A percentile compares a stretch with the other conserved stretches of the same genome.
Evolutionary conservation across 1,140 invertebrate genomes (phyloP).

Genomic region (Diabrotica undecimpunctata): DNA sequence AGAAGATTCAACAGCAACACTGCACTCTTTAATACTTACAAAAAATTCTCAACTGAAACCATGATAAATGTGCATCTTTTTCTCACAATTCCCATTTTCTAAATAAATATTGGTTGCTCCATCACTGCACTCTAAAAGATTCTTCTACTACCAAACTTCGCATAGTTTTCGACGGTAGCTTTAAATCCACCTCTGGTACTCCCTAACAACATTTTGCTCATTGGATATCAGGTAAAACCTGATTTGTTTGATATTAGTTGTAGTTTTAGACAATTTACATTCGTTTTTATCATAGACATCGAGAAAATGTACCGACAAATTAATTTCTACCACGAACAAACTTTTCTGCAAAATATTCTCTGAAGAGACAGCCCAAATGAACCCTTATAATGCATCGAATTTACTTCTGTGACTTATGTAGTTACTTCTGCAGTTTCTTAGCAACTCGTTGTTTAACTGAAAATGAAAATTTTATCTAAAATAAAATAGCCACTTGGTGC

Average conservation of each 20-base stretch:
- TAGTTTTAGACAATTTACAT: constrained; percentile 13
- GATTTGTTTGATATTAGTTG: constrained; percentile 22
- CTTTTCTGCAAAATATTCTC: not conserved
- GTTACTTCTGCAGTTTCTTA: constrained; percentile 5
- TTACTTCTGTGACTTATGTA: constrained; percentile 18
- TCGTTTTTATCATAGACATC: constrained; percentile 17
- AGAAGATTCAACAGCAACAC: no score
- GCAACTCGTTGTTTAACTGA: constrained; percentile 18
- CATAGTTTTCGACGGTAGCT: constrained; percentile 34
- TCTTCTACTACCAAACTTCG: no score
- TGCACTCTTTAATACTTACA: not conserved
- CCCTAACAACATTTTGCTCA: constrained; percentile 41
- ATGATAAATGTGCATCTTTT: not conserved
- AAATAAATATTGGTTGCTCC: no score
- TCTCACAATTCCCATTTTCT: no score
- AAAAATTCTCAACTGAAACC: not conserved
- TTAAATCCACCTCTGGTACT: constrained; percentile 37
- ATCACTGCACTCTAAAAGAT: no score
- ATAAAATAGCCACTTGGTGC: constrained; percentile 27
- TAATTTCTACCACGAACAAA: constrained; percentile 7
- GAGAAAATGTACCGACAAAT: constrained; percentile 20
- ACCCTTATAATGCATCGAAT: constrained; percentile 6
- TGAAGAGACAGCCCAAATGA: not conserved
- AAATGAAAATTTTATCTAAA: constrained; percentile 5
- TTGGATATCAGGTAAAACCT: constrained; percentile 26